Evolutionary conservation across 2,113 vertebrate species (phyloP).

Genomic region (Cyanocitta stelleri): DNA sequence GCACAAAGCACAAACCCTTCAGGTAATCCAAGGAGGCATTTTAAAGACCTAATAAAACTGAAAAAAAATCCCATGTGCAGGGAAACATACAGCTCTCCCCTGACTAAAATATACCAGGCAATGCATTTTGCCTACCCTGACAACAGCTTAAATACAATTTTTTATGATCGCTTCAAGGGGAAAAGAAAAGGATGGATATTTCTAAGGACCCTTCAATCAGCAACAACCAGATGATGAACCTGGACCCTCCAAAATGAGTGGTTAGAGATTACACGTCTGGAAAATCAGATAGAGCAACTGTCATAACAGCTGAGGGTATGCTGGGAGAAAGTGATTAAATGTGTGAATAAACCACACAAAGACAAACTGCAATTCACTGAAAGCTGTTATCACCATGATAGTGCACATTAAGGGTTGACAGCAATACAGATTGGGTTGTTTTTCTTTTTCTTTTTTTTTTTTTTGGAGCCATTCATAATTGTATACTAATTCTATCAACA

Average conservation of each 20-base stretch:
- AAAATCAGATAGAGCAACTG: background rate
- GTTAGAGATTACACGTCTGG: background rate
- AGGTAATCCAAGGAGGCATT: background rate
- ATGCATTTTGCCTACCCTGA: background rate
- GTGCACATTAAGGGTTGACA: background rate
- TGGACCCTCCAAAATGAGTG: background rate
- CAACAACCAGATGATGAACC: background rate
- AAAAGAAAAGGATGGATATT: background rate
- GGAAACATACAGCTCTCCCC: background rate
- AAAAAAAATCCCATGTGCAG: background rate
- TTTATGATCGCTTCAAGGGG: background rate
- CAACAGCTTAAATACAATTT: background rate
- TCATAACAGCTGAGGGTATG: background rate
- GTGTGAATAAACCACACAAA: conserved; percentile 6
- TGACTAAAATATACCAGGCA: background rate
- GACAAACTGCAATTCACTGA: conserved; percentile 20
- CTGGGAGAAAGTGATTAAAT: conserved; percentile 11
- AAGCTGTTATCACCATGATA: background rate
- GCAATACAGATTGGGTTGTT: background rate
- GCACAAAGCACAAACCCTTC: background rate
- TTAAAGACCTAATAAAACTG: background rate
- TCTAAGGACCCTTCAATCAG: background rate
- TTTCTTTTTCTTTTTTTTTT: background rate
- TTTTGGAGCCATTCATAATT: background rate
- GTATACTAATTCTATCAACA: background rate